A percentile compares a stretch with the other conserved stretches of the same genome.
phyloP scores from a whole-genome alignment of 2,888 invertebrate species.

The Spicauda simplicius region DNA sequence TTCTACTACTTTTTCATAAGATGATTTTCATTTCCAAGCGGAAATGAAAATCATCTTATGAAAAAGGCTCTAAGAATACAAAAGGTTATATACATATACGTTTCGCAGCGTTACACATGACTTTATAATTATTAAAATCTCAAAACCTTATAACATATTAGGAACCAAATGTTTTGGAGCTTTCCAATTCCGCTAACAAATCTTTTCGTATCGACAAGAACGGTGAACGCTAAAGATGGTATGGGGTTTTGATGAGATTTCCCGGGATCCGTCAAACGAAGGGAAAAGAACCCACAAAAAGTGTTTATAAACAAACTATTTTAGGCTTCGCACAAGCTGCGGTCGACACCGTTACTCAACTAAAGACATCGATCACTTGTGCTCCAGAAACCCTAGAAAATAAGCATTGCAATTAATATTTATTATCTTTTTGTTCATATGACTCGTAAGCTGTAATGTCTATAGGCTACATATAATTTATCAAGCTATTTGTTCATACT shows the following conservation, averaged over 20 bases:
- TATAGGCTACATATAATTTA: background rate
- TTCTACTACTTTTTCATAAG: too few relatives aligned
- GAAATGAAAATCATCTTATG: too few relatives aligned
- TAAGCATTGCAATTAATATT: background rate
- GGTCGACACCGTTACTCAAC: background rate
- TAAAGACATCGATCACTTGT: background rate
- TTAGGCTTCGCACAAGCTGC: background rate
- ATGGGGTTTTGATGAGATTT: background rate
- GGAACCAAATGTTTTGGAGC: background rate
- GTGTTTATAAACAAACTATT: background rate
- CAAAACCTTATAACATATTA: background rate
- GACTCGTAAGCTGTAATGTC: background rate
- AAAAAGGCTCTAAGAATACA: too few relatives aligned
- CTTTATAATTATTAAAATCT: too few relatives aligned
- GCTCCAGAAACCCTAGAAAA: background rate
- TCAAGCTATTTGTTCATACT: too few relatives aligned
- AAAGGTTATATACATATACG: too few relatives aligned
- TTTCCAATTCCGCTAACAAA: background rate
- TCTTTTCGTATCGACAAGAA: background rate
- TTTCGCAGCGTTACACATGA: too few relatives aligned
- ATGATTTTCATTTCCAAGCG: too few relatives aligned
- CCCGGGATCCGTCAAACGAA: background rate
- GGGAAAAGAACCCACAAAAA: conserved; percentile 2
- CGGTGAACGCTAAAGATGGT: background rate
- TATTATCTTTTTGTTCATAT: background rate